Evolutionary conservation across 2,113 vertebrate genomes (phyloP).

Genomic region (Apodemus speciosus): DNA sequence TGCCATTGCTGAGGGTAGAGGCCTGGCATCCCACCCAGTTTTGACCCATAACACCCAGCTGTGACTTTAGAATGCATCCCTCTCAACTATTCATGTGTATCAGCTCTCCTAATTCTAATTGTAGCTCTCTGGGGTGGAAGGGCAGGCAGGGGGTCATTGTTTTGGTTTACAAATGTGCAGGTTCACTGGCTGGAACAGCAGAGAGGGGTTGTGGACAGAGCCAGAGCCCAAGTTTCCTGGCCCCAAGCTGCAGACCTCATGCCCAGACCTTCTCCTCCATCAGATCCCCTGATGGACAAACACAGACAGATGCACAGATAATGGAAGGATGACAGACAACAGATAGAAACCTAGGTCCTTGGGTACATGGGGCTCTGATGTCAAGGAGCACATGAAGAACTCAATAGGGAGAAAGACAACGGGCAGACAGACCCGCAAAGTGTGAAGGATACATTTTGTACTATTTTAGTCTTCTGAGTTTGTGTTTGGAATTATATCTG

Average conservation of each 20-base stretch:
- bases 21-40: neutral
- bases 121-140: neutral
- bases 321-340: neutral
- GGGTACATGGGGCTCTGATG: fast-evolving
- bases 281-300: neutral
- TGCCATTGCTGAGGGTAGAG: neutral
- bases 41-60: neutral
- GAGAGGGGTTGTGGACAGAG: neutral
- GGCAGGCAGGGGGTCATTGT: neutral
- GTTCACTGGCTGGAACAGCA: neutral
- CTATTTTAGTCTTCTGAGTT: neutral
- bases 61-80: neutral
- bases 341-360: too few relatives aligned
- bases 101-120: neutral
- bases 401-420: fast-evolving
- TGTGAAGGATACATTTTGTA: neutral
- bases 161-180: neutral
- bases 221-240: neutral
- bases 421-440: neutral
- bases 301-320: neutral
- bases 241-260: too few relatives aligned
- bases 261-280: neutral
- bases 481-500: neutral
- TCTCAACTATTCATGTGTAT: fast-evolving
- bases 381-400: neutral